Evolutionary conservation across 2,888 invertebrate genomes (phyloP).

Genomic region (Lissocephala sabroskyi): DNA sequence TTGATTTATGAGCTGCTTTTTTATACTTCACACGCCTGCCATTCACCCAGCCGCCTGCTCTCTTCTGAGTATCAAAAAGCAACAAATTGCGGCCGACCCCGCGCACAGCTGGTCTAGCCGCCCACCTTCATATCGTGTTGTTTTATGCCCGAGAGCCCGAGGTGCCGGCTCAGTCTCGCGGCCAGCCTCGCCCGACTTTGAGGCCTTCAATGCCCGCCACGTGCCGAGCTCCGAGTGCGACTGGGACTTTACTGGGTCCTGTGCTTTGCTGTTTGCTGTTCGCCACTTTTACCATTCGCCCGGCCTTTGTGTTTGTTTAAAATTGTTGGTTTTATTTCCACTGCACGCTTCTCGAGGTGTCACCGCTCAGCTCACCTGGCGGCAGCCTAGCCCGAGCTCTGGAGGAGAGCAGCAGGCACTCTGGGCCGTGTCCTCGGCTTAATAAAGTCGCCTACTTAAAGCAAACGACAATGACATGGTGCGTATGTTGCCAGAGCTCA

Average conservation of each 20-base stretch:
- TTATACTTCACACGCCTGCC: slow-evolving; percentile 6
- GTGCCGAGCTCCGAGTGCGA: no score
- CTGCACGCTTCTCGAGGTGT: not conserved
- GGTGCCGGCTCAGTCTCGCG: no score
- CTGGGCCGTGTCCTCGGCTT: slow-evolving; percentile 36
- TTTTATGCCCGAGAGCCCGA: no score
- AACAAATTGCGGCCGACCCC: slow-evolving; percentile 46
- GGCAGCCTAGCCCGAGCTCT: no score
- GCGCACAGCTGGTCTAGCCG: no score
- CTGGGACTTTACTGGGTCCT: slow-evolving; percentile 13
- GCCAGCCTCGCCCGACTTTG: no score
- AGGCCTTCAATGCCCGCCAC: slow-evolving; percentile 45
- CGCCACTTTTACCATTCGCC: slow-evolving; percentile 5
- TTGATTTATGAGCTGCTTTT: slow-evolving; percentile 52
- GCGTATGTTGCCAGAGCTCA: slow-evolving; percentile 28
- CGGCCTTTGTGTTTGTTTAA: not conserved
- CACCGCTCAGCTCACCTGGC: not conserved
- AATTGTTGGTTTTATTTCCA: not conserved
- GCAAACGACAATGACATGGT: slow-evolving; percentile 48
- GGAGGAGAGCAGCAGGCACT: no score
- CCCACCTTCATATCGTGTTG: not conserved
- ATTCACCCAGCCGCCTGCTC: slow-evolving; percentile 38
- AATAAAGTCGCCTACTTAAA: slow-evolving; percentile 62
- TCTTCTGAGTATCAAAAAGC: slow-evolving; percentile 60
- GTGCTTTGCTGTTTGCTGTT: slow-evolving; percentile 14